Evolutionary conservation across 2,797 vertebrate species (phyloP).

Genomic region (Odontamblyopus rebecca): DNA sequence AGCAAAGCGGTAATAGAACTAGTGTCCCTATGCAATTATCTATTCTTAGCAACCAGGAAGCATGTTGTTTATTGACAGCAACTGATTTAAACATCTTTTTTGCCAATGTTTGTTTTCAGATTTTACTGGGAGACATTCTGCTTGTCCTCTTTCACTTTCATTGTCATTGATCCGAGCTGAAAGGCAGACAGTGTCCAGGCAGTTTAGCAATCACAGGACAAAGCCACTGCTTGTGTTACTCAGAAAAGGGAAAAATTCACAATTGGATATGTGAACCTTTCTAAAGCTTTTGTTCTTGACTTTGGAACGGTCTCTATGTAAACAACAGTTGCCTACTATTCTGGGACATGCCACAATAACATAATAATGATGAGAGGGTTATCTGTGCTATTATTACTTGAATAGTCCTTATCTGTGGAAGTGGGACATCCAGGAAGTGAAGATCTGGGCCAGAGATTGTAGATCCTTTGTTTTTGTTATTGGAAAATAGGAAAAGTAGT

Average conservation of each 20-base stretch:
- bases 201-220: conserved; percentile 44
- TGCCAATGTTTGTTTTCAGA: not conserved
- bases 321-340: not conserved
- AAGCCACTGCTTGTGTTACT: conserved; percentile 47
- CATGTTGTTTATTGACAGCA: not conserved
- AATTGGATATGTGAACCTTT: conserved; percentile 34
- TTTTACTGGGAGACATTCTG: not conserved
- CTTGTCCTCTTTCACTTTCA: not conserved
- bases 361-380: not conserved
- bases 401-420: conserved; percentile 33
- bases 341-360: not conserved
- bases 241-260: conserved; percentile 32
- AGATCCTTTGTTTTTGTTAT: not conserved
- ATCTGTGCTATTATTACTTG: conserved; percentile 29
- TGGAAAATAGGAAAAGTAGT: not conserved
- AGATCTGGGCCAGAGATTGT: not conserved
- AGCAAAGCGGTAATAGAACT: not conserved
- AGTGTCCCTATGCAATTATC: not conserved
- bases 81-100: not conserved
- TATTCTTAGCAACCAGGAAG: not conserved
- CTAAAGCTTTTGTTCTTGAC: conserved; percentile 8
- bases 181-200: conserved; percentile 39
- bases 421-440: conserved; percentile 20
- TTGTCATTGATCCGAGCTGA: conserved; percentile 21
- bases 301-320: conserved; percentile 10